Conservation (phyloP, 2,113 vertebrate genomes). For the Bettongia penicillata region DNA sequence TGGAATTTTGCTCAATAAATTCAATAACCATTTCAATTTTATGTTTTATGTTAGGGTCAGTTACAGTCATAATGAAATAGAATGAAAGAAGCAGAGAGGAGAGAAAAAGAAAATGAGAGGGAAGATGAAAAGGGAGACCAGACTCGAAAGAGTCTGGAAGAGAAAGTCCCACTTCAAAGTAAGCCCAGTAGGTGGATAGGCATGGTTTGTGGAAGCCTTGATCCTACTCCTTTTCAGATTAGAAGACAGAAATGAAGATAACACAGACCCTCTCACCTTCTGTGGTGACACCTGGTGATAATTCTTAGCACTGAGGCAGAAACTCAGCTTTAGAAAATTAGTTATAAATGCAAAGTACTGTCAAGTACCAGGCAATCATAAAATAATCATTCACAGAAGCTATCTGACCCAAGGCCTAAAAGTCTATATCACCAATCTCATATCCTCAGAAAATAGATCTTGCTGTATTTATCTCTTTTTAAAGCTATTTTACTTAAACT, state of each 20-base stretch:
- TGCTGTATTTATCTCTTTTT: neutral
- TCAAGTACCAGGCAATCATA: slow-evolving; percentile 33
- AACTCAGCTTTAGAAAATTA: slow-evolving; percentile 15
- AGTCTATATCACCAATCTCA: neutral
- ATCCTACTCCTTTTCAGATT: neutral
- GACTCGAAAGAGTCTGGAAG: neutral
- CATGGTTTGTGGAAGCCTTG: neutral
- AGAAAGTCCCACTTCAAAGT: neutral
- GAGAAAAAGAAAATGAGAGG: neutral
- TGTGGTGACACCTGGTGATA: neutral
- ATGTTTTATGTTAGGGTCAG: too few species aligned
- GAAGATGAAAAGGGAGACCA: neutral
- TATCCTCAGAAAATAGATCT: slow-evolving; percentile 2
- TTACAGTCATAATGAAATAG: neutral
- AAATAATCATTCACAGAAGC: slow-evolving; percentile 47
- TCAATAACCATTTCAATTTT: too few species aligned
- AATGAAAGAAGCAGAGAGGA: neutral
- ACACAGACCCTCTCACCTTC: neutral
- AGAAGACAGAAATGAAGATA: neutral
- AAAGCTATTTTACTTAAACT: slow-evolving; percentile 25
- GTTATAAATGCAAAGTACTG: slow-evolving; percentile 3
- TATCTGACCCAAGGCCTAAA: neutral
- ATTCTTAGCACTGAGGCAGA: slow-evolving; percentile 38
- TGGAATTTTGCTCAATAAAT: too few species aligned
- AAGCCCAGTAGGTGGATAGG: neutral